Evolutionary conservation across 2,888 invertebrate species (phyloP).

Genomic region (Prosapia bicincta): DNA sequence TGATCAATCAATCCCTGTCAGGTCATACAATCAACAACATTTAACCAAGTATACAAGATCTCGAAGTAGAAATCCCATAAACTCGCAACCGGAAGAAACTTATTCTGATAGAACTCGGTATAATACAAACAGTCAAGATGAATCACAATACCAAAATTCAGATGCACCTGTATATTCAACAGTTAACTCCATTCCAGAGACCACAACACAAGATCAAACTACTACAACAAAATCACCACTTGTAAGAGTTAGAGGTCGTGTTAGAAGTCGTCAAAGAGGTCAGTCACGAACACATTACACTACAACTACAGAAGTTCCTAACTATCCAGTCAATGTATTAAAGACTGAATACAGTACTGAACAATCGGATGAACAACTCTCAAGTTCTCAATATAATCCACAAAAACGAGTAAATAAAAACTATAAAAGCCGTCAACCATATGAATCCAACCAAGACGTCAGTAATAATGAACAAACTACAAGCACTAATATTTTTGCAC

Average conservation of each 20-base stretch:
- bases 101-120: background rate
- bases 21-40: constrained; percentile 23
- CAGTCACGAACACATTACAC: background rate
- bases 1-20: background rate
- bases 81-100: background rate
- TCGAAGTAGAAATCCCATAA: constrained; percentile 6
- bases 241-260: constrained; percentile 30
- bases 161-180: background rate
- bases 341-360: background rate
- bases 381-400: background rate
- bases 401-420: background rate
- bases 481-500: background rate
- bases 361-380: background rate
- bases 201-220: constrained; percentile 22
- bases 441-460: background rate
- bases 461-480: background rate
- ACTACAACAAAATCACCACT: constrained; percentile 27
- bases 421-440: background rate
- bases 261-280: constrained; percentile 24
- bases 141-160: background rate
- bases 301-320: constrained; percentile 33
- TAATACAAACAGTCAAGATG: background rate
- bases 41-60: constrained; percentile 23
- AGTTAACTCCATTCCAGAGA: background rate
- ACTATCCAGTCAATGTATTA: constrained; percentile 21